Percentiles rank a stretch among this genome's conserved stretches.
Conservation (phyloP, 2,888 invertebrate species). For the Protodeltote pygarga region DNA sequence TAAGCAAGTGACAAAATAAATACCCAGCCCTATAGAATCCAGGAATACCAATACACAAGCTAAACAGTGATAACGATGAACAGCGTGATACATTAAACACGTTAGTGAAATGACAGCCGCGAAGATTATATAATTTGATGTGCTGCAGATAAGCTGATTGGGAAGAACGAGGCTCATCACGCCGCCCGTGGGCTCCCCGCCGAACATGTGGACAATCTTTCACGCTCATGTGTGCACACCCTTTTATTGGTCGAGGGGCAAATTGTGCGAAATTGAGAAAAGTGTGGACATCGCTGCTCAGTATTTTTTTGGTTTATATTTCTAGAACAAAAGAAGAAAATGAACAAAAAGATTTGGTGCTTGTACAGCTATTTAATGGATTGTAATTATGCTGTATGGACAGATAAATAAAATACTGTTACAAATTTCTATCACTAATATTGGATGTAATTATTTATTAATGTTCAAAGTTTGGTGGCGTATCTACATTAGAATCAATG, state of each 20-base stretch:
- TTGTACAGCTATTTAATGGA: no score
- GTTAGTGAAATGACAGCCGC: conserved; percentile 75
- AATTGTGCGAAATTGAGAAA: conserved; percentile 54
- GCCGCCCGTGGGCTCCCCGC: conserved; percentile 64
- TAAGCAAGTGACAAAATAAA: background rate
- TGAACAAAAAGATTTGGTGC: no score
- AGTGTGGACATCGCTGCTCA: conserved; percentile 56
- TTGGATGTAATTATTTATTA: conserved; percentile 5
- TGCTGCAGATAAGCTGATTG: conserved; percentile 75
- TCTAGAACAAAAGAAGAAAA: background rate
- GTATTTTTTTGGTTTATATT: conserved; percentile 1
- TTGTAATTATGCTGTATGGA: no score
- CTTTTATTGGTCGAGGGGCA: conserved; percentile 78
- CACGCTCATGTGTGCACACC: conserved; percentile 86
- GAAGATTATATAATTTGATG: conserved; percentile 74
- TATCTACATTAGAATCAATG: conserved; percentile 66
- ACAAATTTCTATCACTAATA: background rate
- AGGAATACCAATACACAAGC: conserved; percentile 8
- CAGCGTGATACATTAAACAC: conserved; percentile 73
- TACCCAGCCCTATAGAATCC: background rate
- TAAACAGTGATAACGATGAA: conserved; percentile 19
- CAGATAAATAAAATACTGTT: no score
- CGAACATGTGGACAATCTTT: conserved; percentile 87
- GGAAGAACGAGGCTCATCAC: conserved; percentile 60
- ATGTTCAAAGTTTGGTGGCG: conserved; percentile 5